Percentiles rank a stretch among this genome's conserved stretches.
Conservation (phyloP, 2,797 vertebrate species). For the Macropodus opercularis region DNA sequence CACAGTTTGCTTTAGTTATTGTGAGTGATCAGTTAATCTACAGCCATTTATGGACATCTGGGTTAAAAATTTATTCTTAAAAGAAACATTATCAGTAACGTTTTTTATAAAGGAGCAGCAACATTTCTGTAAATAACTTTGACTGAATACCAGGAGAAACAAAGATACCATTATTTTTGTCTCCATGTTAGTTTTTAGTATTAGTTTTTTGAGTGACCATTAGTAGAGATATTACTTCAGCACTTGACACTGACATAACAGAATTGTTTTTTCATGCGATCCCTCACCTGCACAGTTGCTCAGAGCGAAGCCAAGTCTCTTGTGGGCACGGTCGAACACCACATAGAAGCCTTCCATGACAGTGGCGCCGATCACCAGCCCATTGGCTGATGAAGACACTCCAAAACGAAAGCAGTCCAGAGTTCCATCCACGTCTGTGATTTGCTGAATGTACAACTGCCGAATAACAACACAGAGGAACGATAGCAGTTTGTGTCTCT, state of each 20-base stretch:
- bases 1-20: background rate
- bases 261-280: background rate
- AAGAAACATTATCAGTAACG: background rate
- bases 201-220: too few species aligned
- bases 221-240: background rate
- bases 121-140: background rate
- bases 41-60: too few species aligned
- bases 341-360: constrained; percentile 99
- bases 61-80: background rate
- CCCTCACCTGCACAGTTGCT: constrained; percentile 92
- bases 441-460: constrained; percentile 93
- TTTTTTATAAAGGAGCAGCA: background rate
- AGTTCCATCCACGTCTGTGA: constrained; percentile 84
- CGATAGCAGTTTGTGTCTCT: background rate
- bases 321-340: constrained; percentile 89
- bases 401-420: constrained; percentile 93
- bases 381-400: constrained; percentile 88
- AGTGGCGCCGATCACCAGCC: constrained; percentile 93
- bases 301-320: constrained; percentile 90
- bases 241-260: background rate
- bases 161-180: background rate
- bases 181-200: too few species aligned
- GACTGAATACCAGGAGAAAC: background rate
- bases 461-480: background rate
- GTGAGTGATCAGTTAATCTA: constrained; percentile 1